Evolutionary conservation across 2,888 invertebrate genomes (phyloP).

Genomic region (Ennomos erosarius): DNA sequence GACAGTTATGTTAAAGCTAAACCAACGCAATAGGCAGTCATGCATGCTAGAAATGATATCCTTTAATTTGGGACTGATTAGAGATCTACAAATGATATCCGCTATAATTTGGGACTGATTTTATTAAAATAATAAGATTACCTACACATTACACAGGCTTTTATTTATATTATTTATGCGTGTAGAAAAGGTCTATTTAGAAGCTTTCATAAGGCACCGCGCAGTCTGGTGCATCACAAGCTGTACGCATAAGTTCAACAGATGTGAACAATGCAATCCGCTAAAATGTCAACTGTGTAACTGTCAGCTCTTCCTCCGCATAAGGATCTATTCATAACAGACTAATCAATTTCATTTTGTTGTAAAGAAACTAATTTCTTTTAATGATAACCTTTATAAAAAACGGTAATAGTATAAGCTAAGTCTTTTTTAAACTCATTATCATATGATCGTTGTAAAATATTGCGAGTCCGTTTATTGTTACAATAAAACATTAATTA

Average conservation of each 20-base stretch:
- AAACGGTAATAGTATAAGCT: no score
- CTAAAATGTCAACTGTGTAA: constrained; percentile 27
- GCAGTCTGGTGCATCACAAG: background rate
- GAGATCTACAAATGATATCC: constrained; percentile 39
- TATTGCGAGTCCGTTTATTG: no score
- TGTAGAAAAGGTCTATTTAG: no score
- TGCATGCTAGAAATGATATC: constrained; percentile 37
- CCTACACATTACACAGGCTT: no score
- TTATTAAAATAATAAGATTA: constrained; percentile 1
- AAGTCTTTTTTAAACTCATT: no score
- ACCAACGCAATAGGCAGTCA: constrained; percentile 30
- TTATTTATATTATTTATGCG: no score
- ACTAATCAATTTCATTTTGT: background rate
- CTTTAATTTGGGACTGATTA: constrained; percentile 17
- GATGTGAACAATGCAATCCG: constrained; percentile 27
- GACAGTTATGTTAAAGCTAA: constrained; percentile 2
- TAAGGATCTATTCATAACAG: constrained; percentile 1
- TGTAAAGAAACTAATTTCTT: no score
- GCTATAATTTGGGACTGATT: background rate
- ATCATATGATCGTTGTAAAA: no score
- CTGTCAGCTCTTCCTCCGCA: constrained; percentile 13
- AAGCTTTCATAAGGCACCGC: background rate
- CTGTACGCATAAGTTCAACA: constrained; percentile 18
- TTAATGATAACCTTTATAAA: no score
- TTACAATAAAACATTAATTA: no score